phyloP scores from a whole-genome alignment of 2,888 invertebrate species.

The Helicoverpa assulta region DNA sequence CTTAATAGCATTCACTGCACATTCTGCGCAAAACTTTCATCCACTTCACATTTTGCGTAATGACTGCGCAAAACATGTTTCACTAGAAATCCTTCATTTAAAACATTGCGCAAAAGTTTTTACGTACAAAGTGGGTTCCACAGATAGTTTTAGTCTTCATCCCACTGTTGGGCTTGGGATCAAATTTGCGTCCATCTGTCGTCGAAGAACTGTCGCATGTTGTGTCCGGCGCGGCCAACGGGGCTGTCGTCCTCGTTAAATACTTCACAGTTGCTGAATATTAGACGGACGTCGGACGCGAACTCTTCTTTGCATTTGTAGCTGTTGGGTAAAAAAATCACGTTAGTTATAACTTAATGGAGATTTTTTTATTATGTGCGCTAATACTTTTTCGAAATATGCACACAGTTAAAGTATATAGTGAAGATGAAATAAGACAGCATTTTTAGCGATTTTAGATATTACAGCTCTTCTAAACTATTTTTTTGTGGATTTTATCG shows the following conservation, averaged over 20 bases:
- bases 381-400: no score
- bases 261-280: slow-evolving; percentile 99
- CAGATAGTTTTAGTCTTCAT: neutral
- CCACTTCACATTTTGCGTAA: neutral
- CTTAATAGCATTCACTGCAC: neutral
- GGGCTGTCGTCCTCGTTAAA: slow-evolving; percentile 99
- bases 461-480: no score
- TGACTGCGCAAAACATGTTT: neutral
- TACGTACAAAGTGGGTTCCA: slow-evolving; percentile 10
- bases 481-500: no score
- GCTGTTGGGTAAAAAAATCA: slow-evolving; percentile 85
- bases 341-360: no score
- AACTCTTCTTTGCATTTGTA: slow-evolving; percentile 98
- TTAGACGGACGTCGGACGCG: slow-evolving; percentile 96
- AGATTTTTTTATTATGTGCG: no score
- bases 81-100: neutral
- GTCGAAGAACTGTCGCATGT: slow-evolving; percentile 97
- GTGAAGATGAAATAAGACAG: no score
- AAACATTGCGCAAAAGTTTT: neutral
- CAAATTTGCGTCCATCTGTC: slow-evolving; percentile 94
- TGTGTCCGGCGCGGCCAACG: slow-evolving; percentile 98
- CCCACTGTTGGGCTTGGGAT: slow-evolving; percentile 44
- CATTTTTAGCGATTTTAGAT: no score
- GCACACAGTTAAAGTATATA: no score
- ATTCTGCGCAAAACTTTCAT: neutral